Base-by-base conservation (phyloP, 2,797 vertebrate genomes). In the Sternarchorhynchus goeldii region DNA sequence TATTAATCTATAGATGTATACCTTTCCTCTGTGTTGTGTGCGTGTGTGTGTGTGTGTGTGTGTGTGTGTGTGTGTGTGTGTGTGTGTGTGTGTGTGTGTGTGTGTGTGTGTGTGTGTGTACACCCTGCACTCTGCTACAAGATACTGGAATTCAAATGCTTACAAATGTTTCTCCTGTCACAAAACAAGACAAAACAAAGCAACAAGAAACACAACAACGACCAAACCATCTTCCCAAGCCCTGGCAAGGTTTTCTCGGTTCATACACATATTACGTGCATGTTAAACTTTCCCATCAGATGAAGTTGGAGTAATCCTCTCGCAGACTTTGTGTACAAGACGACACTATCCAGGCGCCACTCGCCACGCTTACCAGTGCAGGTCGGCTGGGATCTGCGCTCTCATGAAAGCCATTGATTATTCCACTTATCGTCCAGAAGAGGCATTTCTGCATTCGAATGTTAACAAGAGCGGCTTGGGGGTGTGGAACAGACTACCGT, bases 1-100 rank as follows among this genome's bases (percentile, higher is more conserved):
- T 81, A 88, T 90, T 87, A 90, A 82, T 81, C 81, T 78, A 80
- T 80, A 85, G 79, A 74, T 4, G 45, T 17, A n/a, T 16, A n/a
- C n/a, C 36, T 45, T n/a, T 67, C 64, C 76, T 86, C 82, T 89
- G 85, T 87, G 25, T 25, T 56, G 64, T 68, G 55, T 58, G 18
- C 50, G 56, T 62, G 4, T 50, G 36, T 63, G 69, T 50, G 21
- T 76, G 16, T 66, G 41, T 53, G 2, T n/a, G 50, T n/a, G 17
- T 68, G 18, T 66, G 34, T 34, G 41, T 59, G 64, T 68, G 55
- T 58, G 18, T 60, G 56, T 62, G 4, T 50, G 36, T 63, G 69
- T 50, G 21, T 76, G 16, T 66, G 41, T 53, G 2, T n/a, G 50
- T n/a, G 17, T 68, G 18, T 66, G 34, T 34, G 41, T 20, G 31